phyloP scores from a whole-genome alignment of 1,140 invertebrate genomes.

The Cryptotermes secundus region DNA sequence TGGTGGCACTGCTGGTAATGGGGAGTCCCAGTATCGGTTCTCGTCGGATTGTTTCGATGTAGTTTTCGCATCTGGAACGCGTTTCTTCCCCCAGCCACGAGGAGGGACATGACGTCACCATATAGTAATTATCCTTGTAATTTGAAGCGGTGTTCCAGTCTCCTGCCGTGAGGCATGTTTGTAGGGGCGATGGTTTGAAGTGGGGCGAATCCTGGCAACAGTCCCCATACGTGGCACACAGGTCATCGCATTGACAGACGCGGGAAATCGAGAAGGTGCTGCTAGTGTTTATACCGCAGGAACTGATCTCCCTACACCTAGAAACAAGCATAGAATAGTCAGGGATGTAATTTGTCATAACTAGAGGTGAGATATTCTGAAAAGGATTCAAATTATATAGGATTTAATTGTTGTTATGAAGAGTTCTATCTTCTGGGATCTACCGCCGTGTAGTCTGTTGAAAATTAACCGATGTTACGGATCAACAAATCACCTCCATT shows the following conservation, averaged over 20 bases:
- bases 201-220: neutral
- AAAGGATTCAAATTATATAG: too few species aligned
- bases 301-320: neutral
- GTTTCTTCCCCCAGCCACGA: neutral
- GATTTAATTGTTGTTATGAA: too few species aligned
- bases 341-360: too few species aligned
- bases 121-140: neutral
- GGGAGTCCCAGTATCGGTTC: neutral
- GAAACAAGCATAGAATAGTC: too few species aligned
- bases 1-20: neutral
- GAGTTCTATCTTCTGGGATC: too few species aligned
- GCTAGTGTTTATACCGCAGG: neutral
- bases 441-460: too few species aligned
- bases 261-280: neutral
- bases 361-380: too few species aligned
- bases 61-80: neutral
- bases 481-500: too few species aligned
- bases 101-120: neutral
- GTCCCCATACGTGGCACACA: neutral
- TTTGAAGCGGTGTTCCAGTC: neutral
- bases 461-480: too few species aligned
- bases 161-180: neutral
- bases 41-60: neutral
- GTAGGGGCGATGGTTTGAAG: neutral
- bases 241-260: neutral